phyloP scores from a whole-genome alignment of 2,888 invertebrate genomes.

The Rhodophaea formosa region DNA sequence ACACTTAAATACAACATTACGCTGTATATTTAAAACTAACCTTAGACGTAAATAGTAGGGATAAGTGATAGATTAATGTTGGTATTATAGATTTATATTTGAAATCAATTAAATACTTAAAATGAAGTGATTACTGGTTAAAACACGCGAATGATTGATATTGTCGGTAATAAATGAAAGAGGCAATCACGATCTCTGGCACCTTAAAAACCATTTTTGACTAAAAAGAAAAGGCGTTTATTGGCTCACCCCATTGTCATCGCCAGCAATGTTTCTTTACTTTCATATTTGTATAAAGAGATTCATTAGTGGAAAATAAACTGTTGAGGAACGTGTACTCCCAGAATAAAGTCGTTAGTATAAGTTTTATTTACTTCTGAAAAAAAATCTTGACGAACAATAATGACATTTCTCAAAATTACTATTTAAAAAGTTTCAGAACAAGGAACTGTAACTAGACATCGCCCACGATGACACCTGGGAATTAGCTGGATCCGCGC shows the following conservation, averaged over 20 bases:
- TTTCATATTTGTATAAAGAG: no score
- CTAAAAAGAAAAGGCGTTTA: slow-evolving; percentile 30
- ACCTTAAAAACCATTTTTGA: slow-evolving; percentile 55
- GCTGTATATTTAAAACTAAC: slow-evolving; percentile 64
- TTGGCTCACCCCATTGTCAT: slow-evolving; percentile 4
- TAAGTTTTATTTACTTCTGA: no score
- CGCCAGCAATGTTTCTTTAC: background rate
- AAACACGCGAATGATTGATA: slow-evolving; percentile 43
- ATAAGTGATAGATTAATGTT: slow-evolving; percentile 52
- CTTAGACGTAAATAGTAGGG: slow-evolving; percentile 71
- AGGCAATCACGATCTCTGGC: slow-evolving; percentile 59
- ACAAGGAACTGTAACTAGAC: no score
- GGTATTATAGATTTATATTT: slow-evolving; percentile 27
- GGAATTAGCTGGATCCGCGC: slow-evolving; percentile 21
- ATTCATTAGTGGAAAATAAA: no score
- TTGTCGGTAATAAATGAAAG: slow-evolving; percentile 42
- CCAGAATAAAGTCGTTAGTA: no score
- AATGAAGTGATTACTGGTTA: slow-evolving; percentile 44
- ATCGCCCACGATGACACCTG: slow-evolving; percentile 12
- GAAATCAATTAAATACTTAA: slow-evolving; percentile 48
- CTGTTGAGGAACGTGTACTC: no score
- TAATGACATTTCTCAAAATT: no score
- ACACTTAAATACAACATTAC: slow-evolving; percentile 62
- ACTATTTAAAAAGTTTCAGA: no score
- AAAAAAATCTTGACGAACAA: no score